These are phyloP conservation scores for Chanos chanos DNA, from an alignment of 2,797 vertebrate species.

Conservation along the genomic window DNA sequence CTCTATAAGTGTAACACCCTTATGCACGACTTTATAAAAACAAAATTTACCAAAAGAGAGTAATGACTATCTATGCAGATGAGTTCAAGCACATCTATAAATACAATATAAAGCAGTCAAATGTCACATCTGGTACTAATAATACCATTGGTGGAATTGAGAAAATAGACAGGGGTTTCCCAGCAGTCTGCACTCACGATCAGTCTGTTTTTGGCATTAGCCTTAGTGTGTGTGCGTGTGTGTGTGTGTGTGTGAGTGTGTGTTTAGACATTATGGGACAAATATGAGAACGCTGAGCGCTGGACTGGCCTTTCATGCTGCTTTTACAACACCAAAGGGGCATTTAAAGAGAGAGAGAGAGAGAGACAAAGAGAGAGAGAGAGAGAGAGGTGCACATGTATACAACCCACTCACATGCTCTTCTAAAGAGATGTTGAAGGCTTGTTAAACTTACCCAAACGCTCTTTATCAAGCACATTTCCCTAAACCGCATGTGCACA, in stretches of 20 bases:
- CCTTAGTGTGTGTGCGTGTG: background rate
- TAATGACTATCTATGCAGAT: too few species aligned
- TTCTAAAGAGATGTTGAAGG: conserved; percentile 7
- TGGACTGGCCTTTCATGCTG: conserved; percentile 9
- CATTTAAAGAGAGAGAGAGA: conserved; percentile 15
- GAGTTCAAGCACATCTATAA: too few species aligned
- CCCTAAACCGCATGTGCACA: too few species aligned
- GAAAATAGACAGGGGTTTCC: too few species aligned
- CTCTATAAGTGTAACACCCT: too few species aligned
- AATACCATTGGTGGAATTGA: too few species aligned
- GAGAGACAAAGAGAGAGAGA: conserved; percentile 6
- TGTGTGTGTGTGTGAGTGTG: background rate
- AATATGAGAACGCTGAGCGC: conserved; percentile 21
- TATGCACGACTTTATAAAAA: too few species aligned
- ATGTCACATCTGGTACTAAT: too few species aligned
- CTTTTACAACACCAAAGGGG: conserved; percentile 21
- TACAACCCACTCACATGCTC: conserved; percentile 11
- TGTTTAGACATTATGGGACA: conserved; percentile 24
- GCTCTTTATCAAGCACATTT: background rate
- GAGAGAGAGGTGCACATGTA: background rate
- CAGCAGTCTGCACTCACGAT: too few species aligned
- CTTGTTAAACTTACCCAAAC: background rate
- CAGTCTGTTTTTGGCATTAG: conserved; percentile 10
- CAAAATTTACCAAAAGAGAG: too few species aligned
- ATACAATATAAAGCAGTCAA: too few species aligned